Conservation (phyloP, 2,113 vertebrate species). For the Podiceps cristatus region DNA sequence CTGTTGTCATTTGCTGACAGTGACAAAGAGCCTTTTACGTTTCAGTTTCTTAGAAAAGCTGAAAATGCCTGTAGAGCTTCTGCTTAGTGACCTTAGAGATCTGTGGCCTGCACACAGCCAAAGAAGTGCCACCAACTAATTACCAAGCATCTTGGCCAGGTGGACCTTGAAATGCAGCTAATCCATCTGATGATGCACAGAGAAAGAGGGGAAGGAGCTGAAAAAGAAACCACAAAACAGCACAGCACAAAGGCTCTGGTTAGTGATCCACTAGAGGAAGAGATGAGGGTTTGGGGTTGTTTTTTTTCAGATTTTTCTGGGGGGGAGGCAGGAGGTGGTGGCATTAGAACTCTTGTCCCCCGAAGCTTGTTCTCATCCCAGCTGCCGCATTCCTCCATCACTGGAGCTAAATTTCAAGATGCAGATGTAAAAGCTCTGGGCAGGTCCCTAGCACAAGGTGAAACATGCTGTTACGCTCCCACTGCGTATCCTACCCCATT, state of each 20-base stretch:
- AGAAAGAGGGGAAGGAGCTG: background rate
- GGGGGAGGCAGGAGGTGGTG: accelerated
- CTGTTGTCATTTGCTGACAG: background rate
- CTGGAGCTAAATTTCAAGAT: background rate
- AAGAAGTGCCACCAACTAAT: background rate
- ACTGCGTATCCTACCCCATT: background rate
- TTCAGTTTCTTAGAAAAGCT: background rate
- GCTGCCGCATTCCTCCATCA: too few relatives aligned
- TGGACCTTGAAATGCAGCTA: background rate
- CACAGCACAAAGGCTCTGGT: background rate
- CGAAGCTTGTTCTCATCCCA: background rate
- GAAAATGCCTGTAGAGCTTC: background rate
- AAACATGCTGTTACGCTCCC: background rate
- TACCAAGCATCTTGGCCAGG: background rate
- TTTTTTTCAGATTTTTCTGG: background rate
- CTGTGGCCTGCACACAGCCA: too few relatives aligned
- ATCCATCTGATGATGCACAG: background rate
- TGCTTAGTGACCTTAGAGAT: background rate
- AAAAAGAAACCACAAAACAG: background rate
- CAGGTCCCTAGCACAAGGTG: background rate
- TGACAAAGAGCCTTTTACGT: background rate
- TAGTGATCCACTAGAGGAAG: background rate
- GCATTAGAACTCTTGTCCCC: background rate
- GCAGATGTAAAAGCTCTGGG: background rate
- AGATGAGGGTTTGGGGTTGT: background rate